phyloP scores from a whole-genome alignment of 2,113 vertebrate genomes.

The Passer domesticus region DNA sequence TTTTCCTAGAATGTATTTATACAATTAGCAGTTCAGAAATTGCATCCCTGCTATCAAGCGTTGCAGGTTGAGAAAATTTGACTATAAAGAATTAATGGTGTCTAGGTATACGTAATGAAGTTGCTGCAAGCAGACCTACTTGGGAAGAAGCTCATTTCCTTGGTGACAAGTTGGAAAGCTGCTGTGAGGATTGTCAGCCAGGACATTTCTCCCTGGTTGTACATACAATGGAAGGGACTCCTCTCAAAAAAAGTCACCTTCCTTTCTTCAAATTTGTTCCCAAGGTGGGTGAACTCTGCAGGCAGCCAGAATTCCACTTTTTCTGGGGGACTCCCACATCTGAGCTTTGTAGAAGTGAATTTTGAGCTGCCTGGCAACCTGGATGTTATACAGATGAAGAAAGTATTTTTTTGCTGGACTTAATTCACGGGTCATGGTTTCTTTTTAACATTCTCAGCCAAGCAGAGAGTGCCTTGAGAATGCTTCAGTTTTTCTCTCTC shows the following conservation, averaged over 20 bases:
- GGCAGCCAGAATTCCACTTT: background rate
- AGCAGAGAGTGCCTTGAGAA: background rate
- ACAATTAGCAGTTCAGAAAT: background rate
- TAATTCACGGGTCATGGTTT: background rate
- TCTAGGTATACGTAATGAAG: background rate
- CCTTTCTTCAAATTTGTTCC: background rate
- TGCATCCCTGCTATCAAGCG: background rate
- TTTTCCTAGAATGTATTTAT: background rate
- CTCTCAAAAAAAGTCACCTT: background rate
- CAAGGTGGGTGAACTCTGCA: background rate
- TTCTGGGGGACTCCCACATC: background rate
- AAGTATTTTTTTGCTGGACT: background rate
- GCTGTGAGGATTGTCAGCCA: background rate
- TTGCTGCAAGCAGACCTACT: background rate
- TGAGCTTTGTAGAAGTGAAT: background rate
- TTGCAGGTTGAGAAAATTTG: background rate
- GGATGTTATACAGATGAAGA: background rate
- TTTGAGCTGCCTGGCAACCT: background rate
- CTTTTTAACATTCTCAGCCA: background rate
- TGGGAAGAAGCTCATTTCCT: background rate
- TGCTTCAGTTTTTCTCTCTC: background rate
- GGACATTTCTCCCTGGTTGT: background rate
- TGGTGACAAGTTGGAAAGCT: background rate
- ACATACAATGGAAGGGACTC: background rate
- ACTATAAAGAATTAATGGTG: background rate